These are phyloP conservation scores for Ovis canadensis DNA, from an alignment of 2,113 vertebrate species.

Conservation along the genomic window DNA sequence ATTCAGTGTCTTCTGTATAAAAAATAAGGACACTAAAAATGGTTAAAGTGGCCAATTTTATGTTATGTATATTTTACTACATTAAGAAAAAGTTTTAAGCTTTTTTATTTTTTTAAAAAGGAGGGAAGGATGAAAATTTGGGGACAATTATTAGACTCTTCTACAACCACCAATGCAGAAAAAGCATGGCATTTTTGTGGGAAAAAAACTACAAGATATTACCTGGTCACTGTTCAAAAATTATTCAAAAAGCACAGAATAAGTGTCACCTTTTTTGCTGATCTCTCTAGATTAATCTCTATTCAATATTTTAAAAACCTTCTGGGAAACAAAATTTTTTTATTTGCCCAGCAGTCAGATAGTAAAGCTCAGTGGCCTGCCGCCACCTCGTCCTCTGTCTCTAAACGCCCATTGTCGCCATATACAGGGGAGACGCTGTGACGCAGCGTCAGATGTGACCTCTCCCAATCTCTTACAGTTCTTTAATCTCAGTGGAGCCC, in stretches of 20 bases:
- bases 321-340: not conserved
- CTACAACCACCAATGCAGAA: not conserved
- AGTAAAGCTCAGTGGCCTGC: not conserved
- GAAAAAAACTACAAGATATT: not conserved
- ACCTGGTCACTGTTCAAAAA: not conserved
- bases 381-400: not conserved
- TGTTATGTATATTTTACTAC: not conserved
- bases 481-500: rapidly evolving
- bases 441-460: not conserved
- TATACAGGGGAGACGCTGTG: not conserved
- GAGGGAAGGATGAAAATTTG: not conserved
- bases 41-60: not conserved
- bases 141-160: not conserved
- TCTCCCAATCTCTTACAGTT: not conserved
- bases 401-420: not conserved
- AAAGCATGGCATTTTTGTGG: not conserved
- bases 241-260: not conserved
- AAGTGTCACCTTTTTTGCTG: not conserved
- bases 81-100: not conserved
- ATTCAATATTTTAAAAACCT: not conserved
- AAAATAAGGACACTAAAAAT: not conserved
- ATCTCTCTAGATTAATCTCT: not conserved
- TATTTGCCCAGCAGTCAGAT: not conserved
- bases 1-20: not conserved
- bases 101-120: not conserved